These are phyloP conservation scores for Neolamprologus kungweensis DNA, from an alignment of 2,113 vertebrate species.

Conservation along the genomic window DNA sequence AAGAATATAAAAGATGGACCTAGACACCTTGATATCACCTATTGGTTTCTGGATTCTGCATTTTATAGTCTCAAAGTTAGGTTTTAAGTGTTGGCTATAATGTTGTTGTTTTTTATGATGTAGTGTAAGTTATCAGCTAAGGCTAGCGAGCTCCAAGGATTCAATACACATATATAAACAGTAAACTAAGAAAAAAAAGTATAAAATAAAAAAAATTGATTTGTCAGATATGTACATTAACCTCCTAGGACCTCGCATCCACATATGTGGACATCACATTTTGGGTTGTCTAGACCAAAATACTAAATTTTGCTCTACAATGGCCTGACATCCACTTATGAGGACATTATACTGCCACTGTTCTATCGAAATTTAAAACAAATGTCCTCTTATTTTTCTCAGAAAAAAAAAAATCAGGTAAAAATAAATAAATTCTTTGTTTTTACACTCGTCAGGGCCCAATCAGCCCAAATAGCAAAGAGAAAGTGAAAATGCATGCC, in stretches of 20 bases:
- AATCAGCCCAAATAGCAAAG: background rate
- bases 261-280: background rate
- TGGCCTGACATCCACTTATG: background rate
- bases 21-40: background rate
- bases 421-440: background rate
- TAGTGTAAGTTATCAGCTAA: fast-evolving
- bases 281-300: background rate
- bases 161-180: background rate
- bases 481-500: background rate
- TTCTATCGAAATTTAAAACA: background rate
- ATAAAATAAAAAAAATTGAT: background rate
- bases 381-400: background rate
- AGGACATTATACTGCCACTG: background rate
- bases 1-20: background rate
- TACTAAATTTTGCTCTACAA: background rate
- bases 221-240: background rate
- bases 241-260: background rate
- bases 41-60: background rate
- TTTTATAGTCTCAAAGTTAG: background rate
- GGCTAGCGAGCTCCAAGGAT: background rate
- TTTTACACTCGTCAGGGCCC: background rate
- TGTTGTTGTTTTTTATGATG: background rate
- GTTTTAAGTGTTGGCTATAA: background rate
- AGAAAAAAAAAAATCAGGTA: background rate
- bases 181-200: background rate